Conservation (phyloP, 2,797 vertebrate genomes). For the Manis pentadactyla region DNA sequence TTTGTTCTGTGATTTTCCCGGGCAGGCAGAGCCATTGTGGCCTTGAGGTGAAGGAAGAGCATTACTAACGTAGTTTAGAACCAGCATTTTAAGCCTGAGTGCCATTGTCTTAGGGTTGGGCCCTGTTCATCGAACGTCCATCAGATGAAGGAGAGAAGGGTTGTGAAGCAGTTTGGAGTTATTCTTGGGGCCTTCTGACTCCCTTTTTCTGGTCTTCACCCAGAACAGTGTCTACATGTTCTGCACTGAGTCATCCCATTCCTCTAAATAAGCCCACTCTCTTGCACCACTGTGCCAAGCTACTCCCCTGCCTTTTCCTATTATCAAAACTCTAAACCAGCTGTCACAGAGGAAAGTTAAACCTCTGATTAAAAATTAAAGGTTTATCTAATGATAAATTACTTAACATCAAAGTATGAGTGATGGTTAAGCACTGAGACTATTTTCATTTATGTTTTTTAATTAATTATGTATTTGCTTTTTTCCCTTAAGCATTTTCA, state of each 20-base stretch:
- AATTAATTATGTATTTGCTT: background rate
- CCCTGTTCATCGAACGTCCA: background rate
- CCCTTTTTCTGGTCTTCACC: background rate
- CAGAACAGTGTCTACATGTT: background rate
- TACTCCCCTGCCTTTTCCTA: background rate
- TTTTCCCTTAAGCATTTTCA: background rate
- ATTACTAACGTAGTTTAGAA: constrained; percentile 24
- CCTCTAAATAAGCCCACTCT: background rate
- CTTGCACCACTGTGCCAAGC: background rate
- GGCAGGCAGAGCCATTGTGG: background rate
- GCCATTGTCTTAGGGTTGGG: background rate
- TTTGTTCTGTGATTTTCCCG: background rate
- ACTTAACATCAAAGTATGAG: background rate
- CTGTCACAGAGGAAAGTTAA: background rate
- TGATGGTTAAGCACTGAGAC: background rate
- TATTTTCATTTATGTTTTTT: constrained; percentile 4
- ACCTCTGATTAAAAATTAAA: constrained; percentile 45
- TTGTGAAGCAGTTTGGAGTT: background rate
- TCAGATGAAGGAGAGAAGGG: background rate
- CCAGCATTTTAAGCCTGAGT: background rate
- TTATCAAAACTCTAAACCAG: background rate
- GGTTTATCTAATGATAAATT: background rate
- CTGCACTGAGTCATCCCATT: background rate
- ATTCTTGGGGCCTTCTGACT: background rate
- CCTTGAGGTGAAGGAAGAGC: background rate